Base-by-base conservation (phyloP, 1,140 invertebrate genomes). In the Agrilus planipennis region DNA sequence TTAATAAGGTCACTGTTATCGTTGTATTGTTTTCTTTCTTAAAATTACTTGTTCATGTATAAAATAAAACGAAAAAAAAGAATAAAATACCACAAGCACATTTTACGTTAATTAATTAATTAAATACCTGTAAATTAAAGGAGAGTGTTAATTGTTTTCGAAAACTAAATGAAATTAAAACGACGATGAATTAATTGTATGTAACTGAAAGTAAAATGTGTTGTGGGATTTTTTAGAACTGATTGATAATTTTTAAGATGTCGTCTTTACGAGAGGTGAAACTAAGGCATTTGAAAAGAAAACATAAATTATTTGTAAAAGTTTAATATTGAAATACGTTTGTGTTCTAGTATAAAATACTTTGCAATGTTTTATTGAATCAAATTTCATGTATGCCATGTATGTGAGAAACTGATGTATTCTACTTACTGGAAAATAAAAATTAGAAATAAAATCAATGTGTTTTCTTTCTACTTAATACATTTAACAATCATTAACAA, bases 361-460 rank as follows among this genome's bases (percentile, higher is more conserved):
- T 48, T 55, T 55, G 49, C 45, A 50, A 55, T 55, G 48, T 53
- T 55, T 54, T 53, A 51, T 51, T 41, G 20, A 44, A 48, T 32
- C 41, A 44, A 58, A 55, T 46, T 58, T 48, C 51, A 57, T 58
- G 56, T 58, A 58, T 58, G 56, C 55, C 53, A 37, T 54, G 54
- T 56, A 57, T 57, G 54, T 58, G 56, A 57, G 56, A 48, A n/a
- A n/a, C n/a, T 44, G 49, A 57, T 58, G 54, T 57, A 58, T 54
- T 54, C 54, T 56, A 58, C 51, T 58, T 58, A 58, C 51, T 58
- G 56, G 54, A 45, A 21, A 36, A 36, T 36, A 36, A 36, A 36
- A n/a, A n/a, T n/a, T n/a, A n/a, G n/a, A n/a, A n/a, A n/a, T n/a
- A n/a, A n/a, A n/a, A n/a, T n/a, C n/a, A n/a, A n/a, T n/a, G n/a